Percentiles rank a stretch among this genome's conserved stretches.
Evolutionary conservation across 2,797 vertebrate genomes (phyloP).

Genomic region (Karalla daura): DNA sequence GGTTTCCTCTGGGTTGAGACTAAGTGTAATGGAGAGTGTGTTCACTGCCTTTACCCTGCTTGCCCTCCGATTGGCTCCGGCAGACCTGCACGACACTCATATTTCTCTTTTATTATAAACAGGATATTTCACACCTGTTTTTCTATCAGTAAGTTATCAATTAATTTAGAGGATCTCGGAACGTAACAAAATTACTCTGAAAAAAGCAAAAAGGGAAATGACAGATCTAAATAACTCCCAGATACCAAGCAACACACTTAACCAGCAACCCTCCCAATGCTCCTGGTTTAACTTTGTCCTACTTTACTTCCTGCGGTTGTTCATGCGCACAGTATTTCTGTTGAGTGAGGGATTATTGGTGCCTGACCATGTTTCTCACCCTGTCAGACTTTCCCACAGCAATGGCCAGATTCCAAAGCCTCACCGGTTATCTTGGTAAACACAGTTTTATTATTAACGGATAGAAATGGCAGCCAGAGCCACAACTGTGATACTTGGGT

Average conservation of each 20-base stretch:
- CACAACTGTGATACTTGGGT: background rate
- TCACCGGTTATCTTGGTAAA: background rate
- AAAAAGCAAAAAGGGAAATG: background rate
- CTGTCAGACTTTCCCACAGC: background rate
- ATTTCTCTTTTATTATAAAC: no score
- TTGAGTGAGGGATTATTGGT: background rate
- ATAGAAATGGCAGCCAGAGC: background rate
- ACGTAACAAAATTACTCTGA: background rate
- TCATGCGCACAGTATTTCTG: background rate
- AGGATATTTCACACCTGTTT: no score
- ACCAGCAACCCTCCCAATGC: background rate
- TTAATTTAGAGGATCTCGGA: background rate
- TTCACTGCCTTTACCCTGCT: no score
- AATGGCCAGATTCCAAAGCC: background rate
- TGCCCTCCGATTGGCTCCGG: no score
- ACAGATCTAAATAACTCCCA: no score
- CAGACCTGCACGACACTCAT: no score
- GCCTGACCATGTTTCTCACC: background rate
- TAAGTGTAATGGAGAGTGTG: no score
- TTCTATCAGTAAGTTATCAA: no score
- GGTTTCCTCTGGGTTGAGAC: no score
- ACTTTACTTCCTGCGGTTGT: background rate
- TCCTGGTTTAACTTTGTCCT: background rate
- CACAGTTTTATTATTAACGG: background rate
- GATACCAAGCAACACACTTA: background rate